Evolutionary conservation across 2,888 invertebrate species (phyloP).

Genomic region (Cryptus armator): DNA sequence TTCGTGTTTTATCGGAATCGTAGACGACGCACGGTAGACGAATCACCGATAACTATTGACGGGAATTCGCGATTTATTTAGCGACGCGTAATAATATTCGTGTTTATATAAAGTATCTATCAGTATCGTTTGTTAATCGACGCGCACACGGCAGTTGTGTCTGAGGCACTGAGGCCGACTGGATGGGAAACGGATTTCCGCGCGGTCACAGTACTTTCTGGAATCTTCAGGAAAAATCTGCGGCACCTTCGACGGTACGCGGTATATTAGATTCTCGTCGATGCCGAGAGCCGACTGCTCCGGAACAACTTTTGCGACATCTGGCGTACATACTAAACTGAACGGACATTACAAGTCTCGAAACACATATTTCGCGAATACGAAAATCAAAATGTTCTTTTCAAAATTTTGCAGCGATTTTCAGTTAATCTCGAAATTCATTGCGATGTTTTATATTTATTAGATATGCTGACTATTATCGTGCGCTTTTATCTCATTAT

Average conservation of each 20-base stretch:
- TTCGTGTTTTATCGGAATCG: slow-evolving; percentile 1
- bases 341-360: too few relatives aligned
- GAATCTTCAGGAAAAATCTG: slow-evolving; percentile 63
- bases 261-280: slow-evolving; percentile 12
- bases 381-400: too few relatives aligned
- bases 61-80: slow-evolving; percentile 9
- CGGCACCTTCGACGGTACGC: slow-evolving; percentile 8
- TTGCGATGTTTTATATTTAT: too few relatives aligned
- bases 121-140: neutral
- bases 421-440: too few relatives aligned
- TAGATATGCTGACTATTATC: too few relatives aligned
- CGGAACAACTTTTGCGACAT: slow-evolving; percentile 46
- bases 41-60: neutral
- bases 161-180: slow-evolving; percentile 31
- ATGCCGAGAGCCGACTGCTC: neutral
- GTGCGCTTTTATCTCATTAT: too few relatives aligned
- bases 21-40: slow-evolving; percentile 1
- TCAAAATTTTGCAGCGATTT: too few relatives aligned
- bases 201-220: slow-evolving; percentile 47
- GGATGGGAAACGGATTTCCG: slow-evolving; percentile 20
- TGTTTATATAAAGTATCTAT: neutral
- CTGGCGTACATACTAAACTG: slow-evolving; percentile 2
- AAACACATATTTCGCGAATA: too few relatives aligned
- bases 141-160: neutral
- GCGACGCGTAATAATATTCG: neutral